A percentile compares a stretch with the other conserved stretches of the same genome.
These are phyloP conservation scores for Conus canariensis DNA, from an alignment of 2,888 invertebrate genomes.

Conservation along the genomic window DNA sequence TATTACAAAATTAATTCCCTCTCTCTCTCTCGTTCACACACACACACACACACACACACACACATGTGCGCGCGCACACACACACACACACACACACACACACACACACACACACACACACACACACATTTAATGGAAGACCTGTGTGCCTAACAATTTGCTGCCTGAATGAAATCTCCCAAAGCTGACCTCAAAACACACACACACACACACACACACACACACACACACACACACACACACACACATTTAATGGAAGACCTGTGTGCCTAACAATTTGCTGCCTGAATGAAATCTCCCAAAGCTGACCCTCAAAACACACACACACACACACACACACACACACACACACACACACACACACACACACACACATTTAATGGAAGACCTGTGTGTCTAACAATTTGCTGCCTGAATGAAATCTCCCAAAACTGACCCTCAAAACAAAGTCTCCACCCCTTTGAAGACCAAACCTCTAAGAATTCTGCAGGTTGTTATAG, in stretches of 20 bases:
- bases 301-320: too few relatives aligned
- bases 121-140: background rate
- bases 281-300: too few relatives aligned
- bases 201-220: background rate
- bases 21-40: too few relatives aligned
- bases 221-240: background rate
- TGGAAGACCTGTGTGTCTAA: background rate
- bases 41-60: background rate
- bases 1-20: background rate
- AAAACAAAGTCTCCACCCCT: too few relatives aligned
- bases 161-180: too few relatives aligned
- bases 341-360: background rate
- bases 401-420: too few relatives aligned
- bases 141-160: background rate
- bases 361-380: background rate
- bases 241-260: background rate
- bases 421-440: too few relatives aligned
- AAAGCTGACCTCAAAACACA: too few relatives aligned
- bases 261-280: background rate
- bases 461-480: too few relatives aligned
- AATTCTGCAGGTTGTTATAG: too few relatives aligned
- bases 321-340: slow-evolving; percentile 1
- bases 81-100: background rate
- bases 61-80: background rate
- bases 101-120: background rate